These are phyloP conservation scores for Acromyrmex echinatior DNA, from an alignment of 1,140 invertebrate species.

Conservation along the genomic window DNA sequence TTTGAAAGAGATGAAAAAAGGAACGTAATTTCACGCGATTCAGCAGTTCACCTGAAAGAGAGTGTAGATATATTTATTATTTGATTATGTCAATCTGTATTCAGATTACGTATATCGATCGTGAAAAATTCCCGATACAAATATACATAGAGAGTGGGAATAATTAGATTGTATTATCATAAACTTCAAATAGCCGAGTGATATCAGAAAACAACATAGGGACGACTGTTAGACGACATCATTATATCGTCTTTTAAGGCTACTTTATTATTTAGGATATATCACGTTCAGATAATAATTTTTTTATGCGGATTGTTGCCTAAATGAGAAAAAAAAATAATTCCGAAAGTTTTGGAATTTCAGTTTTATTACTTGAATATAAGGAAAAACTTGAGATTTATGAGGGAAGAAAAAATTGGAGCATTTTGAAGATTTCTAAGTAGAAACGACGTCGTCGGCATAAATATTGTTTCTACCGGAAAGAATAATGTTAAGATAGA, in stretches of 20 bases:
- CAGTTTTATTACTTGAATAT: neutral
- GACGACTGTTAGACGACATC: neutral
- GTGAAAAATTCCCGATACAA: too few relatives aligned
- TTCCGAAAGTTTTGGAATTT: neutral
- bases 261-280: neutral
- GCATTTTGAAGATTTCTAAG: neutral
- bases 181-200: neutral
- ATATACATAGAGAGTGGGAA: neutral
- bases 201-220: neutral
- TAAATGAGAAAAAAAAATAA: neutral
- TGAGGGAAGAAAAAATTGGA: conserved; percentile 3
- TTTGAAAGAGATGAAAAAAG: too few relatives aligned
- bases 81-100: too few relatives aligned
- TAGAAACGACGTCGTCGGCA: neutral
- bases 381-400: neutral
- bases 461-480: neutral
- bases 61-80: too few relatives aligned
- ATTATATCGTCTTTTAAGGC: neutral
- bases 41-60: too few relatives aligned
- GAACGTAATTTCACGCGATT: too few relatives aligned
- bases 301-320: neutral
- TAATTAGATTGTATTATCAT: neutral
- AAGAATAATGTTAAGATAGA: neutral
- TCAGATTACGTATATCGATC: too few relatives aligned
- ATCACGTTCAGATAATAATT: neutral